Evolutionary conservation across 2,888 invertebrate genomes (phyloP).

Genomic region (Dromius quadrimaculatus): DNA sequence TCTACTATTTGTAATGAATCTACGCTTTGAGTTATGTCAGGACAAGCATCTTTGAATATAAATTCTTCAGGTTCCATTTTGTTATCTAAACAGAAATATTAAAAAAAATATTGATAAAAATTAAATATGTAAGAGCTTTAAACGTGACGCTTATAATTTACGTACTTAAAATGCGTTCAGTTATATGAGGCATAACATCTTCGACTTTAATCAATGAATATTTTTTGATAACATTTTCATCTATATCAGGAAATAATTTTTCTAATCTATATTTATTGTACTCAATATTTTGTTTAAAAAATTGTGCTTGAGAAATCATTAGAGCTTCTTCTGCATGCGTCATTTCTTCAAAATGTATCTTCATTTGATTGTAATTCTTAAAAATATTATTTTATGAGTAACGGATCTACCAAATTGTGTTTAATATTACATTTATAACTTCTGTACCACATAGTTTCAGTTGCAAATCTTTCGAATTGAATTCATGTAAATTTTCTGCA

Average conservation of each 20-base stretch:
- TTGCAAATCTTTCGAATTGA: neutral
- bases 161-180: conserved; percentile 29
- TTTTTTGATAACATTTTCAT: conserved; percentile 14
- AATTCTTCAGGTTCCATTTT: conserved; percentile 26
- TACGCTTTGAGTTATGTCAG: neutral
- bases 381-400: neutral
- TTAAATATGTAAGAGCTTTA: too few species aligned
- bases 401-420: neutral
- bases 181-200: conserved; percentile 28
- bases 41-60: conserved; percentile 10
- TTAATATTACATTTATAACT: neutral
- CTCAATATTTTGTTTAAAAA: neutral
- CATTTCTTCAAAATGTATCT: neutral
- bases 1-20: neutral
- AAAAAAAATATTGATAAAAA: neutral
- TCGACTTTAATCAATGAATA: conserved; percentile 15
- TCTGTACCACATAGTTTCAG: conserved; percentile 1
- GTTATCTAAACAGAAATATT: conserved; percentile 16
- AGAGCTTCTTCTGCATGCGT: conserved; percentile 8
- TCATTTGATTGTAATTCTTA: conserved; percentile 27
- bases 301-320: conserved; percentile 5
- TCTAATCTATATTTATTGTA: conserved; percentile 3
- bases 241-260: conserved; percentile 12
- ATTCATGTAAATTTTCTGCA: conserved; percentile 24
- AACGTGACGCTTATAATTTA: neutral